Conservation (phyloP, 30 jellyfish, hydroid and myxozoan genomes). For the Sanderia malayensis region DNA sequence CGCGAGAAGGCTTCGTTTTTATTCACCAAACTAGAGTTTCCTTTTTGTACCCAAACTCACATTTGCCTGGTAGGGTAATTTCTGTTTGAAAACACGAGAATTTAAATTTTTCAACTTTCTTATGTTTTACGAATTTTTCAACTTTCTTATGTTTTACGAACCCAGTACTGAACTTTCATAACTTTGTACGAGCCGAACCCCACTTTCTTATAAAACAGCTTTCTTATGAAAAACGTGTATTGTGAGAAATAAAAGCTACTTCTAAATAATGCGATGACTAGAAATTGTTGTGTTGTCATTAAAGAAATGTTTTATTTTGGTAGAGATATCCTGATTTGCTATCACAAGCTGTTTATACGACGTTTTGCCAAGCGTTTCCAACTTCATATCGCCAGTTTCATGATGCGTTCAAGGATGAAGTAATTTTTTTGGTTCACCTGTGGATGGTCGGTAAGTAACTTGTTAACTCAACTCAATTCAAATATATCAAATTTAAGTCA, state of each 20-base stretch:
- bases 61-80: too few relatives aligned
- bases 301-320: too few relatives aligned
- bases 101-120: too few relatives aligned
- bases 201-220: too few relatives aligned
- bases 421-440: conserved; percentile 29
- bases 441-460: conserved; percentile 78
- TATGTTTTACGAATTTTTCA: too few relatives aligned
- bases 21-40: too few relatives aligned
- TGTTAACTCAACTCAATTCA: neutral
- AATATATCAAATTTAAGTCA: neutral
- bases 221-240: neutral
- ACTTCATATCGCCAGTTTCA: conserved; percentile 84
- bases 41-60: too few relatives aligned
- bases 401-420: conserved; percentile 66
- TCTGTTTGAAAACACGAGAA: too few relatives aligned
- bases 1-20: neutral
- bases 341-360: conserved; percentile 69
- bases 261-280: neutral
- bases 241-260: neutral
- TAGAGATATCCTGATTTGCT: conserved; percentile 73
- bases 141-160: too few relatives aligned
- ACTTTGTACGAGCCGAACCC: neutral
- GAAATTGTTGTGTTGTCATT: too few relatives aligned
- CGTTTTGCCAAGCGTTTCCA: conserved; percentile 83
- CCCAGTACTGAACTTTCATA: too few relatives aligned